These are phyloP conservation scores for Chrysolina haemoptera DNA, from an alignment of 2,888 invertebrate species.

Conservation along the genomic window DNA sequence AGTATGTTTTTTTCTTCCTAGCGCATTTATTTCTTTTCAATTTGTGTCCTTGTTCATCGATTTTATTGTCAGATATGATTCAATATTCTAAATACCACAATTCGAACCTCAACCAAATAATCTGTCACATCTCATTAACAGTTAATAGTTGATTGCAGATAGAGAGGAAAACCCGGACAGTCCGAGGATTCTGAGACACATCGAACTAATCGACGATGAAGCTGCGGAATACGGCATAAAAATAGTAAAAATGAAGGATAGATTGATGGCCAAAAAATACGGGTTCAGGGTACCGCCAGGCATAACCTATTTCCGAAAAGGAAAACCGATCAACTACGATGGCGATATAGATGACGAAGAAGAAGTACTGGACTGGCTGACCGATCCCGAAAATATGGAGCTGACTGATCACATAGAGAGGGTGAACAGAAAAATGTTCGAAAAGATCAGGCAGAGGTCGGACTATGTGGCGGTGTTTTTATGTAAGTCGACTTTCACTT, in stretches of 20 bases:
- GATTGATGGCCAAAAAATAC: constrained; percentile 94
- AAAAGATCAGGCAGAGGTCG: constrained; percentile 89
- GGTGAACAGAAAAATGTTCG: constrained; percentile 94
- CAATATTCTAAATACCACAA: background rate
- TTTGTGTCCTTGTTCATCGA: too few species aligned
- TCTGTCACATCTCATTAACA: constrained; percentile 9
- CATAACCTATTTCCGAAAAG: constrained; percentile 91
- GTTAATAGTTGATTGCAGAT: constrained; percentile 70
- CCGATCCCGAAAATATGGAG: constrained; percentile 95
- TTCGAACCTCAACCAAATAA: background rate
- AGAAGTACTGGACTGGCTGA: constrained; percentile 91
- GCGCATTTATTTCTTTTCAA: too few species aligned
- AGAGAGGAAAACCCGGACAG: constrained; percentile 87
- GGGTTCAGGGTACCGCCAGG: constrained; percentile 92
- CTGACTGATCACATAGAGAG: constrained; percentile 92
- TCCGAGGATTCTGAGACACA: constrained; percentile 85
- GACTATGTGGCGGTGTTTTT: constrained; percentile 94
- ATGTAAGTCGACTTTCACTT: constrained; percentile 78
- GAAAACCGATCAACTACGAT: constrained; percentile 91
- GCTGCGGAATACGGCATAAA: constrained; percentile 93
- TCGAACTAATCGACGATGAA: constrained; percentile 93
- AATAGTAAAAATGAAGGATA: constrained; percentile 89
- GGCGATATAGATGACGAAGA: constrained; percentile 95
- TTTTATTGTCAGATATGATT: too few species aligned
- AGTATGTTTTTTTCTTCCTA: too few species aligned